Evolutionary conservation across 2,113 vertebrate species (phyloP), one percentile per base, ranked within the genome.

Genomic region (Daubentonia madagascariensis): DNA sequence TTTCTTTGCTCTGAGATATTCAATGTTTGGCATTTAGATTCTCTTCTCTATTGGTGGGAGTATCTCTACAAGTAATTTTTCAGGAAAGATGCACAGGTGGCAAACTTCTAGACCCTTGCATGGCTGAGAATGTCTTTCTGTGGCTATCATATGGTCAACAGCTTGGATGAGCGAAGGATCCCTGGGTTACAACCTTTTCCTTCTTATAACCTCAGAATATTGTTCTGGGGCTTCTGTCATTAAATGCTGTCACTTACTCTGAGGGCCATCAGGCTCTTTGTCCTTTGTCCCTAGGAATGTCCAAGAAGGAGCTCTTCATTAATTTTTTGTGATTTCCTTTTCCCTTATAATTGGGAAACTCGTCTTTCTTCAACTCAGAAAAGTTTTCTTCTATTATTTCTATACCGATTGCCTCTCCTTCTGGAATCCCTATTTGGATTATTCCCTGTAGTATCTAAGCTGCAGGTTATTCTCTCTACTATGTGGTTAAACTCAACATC

Each of bases 311-410:
- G 40, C 22, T 75, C 50, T 89, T 78, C n/a, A 28, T 67, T 76
- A 45, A 78, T 54, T 83, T 76, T 73, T 67, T 68, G 4, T 40
- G 23, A n/a, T 85, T 85, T 45, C 22, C 22, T 63, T 52, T 83
- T 57, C 45, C 30, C 75, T 67, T 63, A 17, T 32, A 43, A 79
- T 9, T 57, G 68, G 17, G 28, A 32, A 90, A 63, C 28, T 50
- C 32, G 22, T 89, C 50, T 57, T 80, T 43, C 83, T 91, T 78
- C 48, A 68, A 68, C 17, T 68, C 57, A 84, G n/a, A 52, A 80
- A 89, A 25, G 35, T 92, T 96, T 87, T 94, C 88, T 92, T 85
- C 84, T 94, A 50, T 80, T 80, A 63, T 68, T 94, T 92, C 65
- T 91, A 8, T 40, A 35, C 37, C 8, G 37, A 50, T 48, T 63